Base-by-base conservation (phyloP, 2,113 vertebrate genomes). In the Heteronetta atricapilla region DNA sequence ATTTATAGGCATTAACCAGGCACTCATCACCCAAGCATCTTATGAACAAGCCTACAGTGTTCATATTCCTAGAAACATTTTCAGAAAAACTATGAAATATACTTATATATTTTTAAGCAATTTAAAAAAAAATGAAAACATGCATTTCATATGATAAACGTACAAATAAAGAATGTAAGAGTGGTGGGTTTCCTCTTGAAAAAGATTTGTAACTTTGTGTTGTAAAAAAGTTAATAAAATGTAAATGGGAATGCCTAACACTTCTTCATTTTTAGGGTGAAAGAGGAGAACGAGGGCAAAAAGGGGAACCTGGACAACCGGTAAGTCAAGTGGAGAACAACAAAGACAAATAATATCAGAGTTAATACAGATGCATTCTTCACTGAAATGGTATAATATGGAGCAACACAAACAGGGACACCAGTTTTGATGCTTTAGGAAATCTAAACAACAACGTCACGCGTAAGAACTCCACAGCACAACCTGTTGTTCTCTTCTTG, bases 301-400 rank as follows among this genome's bases (percentile, higher is more conserved):
- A 96, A 84, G 93, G 97, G n/a, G 88, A 97, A 4, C 96, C 96
- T 58, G 99, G 99, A 86, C 94, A 97, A 31, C 83, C 80, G 29
- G 99, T 99, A 97, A 98, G 99, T 98, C 8, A 36, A 31, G 6
- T n/a, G 23, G 33, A 62, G 8, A 86, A 85, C 11, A 56, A 3
- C 15, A 74, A 93, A 56, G 46, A 68, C 34, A 82, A 40, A 70
- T 63, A 55, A 60, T 60, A 42, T 20, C 82, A 8, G 53, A 60
- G 14, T 78, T 88, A 67, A 70, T 72, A 42, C 11, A 48, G 36
- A 21, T 90, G 25, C 10, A 10, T 33, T 93, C 60, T 66, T 94
- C n/a, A 33, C 5, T 69, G 53, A 48, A 73, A 40, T 13, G 16
- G 28, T 75, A 13, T 8, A 15, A 7, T 64, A 38, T 14, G 40